Conservation (phyloP, 2,797 vertebrate genomes). For the Acanthornis magna region DNA sequence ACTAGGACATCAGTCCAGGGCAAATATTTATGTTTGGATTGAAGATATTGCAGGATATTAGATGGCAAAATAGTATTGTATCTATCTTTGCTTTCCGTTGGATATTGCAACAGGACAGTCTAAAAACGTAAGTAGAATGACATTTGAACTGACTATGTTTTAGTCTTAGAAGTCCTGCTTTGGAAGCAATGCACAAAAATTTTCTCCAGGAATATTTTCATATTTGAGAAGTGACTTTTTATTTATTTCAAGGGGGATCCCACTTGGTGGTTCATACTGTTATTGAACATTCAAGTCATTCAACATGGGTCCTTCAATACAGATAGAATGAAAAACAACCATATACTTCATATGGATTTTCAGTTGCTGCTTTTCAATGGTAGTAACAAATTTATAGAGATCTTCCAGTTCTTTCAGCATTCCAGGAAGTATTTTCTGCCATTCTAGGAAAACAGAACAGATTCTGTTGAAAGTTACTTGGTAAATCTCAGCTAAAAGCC, state of each 20-base stretch:
- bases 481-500: not conserved
- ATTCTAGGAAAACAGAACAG: conserved; percentile 23
- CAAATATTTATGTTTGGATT: conserved; percentile 19
- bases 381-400: not conserved
- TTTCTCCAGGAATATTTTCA: not conserved
- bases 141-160: not conserved
- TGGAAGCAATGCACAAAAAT: not conserved
- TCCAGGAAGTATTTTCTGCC: not conserved
- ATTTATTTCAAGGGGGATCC: conserved; percentile 2
- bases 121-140: conserved; percentile 10
- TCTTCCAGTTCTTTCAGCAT: not conserved
- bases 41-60: conserved; percentile 20
- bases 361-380: not conserved
- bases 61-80: not conserved
- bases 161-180: conserved; percentile 4
- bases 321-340: not conserved
- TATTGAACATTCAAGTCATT: not conserved
- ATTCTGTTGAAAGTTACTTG: not conserved
- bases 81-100: conserved; percentile 35
- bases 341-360: not conserved
- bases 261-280: not conserved
- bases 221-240: not conserved
- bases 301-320: not conserved
- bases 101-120: conserved; percentile 25
- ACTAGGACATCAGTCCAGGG: conserved; percentile 15